Evolutionary conservation across 1,140 invertebrate species (phyloP).

Genomic region (Lepidurus arcticus): DNA sequence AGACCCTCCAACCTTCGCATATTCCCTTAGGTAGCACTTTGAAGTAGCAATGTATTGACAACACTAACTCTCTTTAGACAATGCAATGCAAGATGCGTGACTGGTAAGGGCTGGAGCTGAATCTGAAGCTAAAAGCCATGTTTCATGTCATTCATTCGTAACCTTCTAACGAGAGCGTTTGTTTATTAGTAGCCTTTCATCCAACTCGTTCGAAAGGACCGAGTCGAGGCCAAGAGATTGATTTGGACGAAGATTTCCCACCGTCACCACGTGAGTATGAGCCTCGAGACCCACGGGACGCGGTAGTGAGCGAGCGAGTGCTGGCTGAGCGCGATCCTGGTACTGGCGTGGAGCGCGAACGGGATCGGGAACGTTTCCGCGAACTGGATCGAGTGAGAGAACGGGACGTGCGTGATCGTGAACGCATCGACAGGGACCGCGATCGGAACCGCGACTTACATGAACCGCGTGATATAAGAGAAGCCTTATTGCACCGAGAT

Average conservation of each 20-base stretch:
- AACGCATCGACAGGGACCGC: not conserved
- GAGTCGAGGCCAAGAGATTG: not conserved
- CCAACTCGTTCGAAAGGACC: not conserved
- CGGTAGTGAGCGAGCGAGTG: not conserved
- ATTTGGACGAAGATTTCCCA: constrained; percentile 5
- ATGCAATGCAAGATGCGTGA: too few species aligned
- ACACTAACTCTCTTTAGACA: too few species aligned
- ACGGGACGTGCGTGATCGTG: constrained; percentile 11
- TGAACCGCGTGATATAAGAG: constrained; percentile 36
- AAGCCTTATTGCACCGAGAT: constrained; percentile 14
- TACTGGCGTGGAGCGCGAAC: too few species aligned
- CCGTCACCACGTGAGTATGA: not conserved
- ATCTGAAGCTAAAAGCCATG: too few species aligned
- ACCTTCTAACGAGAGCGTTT: not conserved
- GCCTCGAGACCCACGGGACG: not conserved
- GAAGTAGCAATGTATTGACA: too few species aligned
- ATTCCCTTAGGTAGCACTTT: too few species aligned
- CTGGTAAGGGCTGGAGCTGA: too few species aligned
- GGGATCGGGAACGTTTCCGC: not conserved
- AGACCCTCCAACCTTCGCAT: not conserved
- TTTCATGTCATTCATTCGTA: not conserved
- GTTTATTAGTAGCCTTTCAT: not conserved
- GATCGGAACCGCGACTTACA: constrained; percentile 27
- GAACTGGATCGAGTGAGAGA: not conserved
- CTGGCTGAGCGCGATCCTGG: not conserved